Base-by-base conservation (phyloP, 2,797 vertebrate species). In the Rhincodon typus region DNA sequence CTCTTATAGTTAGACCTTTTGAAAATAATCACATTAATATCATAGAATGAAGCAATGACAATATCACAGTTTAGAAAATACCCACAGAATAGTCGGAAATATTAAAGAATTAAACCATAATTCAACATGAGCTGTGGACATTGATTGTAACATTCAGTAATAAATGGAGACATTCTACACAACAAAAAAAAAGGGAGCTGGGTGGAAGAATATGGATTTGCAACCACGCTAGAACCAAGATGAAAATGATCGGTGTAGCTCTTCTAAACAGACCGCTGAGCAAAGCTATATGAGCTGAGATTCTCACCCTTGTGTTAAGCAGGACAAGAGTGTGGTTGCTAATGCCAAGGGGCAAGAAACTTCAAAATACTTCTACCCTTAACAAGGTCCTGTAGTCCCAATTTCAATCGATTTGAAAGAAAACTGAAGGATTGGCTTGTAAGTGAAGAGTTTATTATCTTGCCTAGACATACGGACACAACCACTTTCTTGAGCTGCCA, bases 141-240 rank as follows among this genome's bases (percentile, higher is more conserved):
- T 19, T 93, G 21, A 66, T 42, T 69, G 66, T 23, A 93, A 69
- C 90, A 93, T 69, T 93, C 62, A 93, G 69, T 42, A 42, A 93
- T 93, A 93, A 93, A 93, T 93, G 90, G 90, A 93, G 62, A 42
- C 21, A 93, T 25, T 84, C 62, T 23, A 91, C 62, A 42, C 53
- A 23, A 42, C 34, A n/a, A 67, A 21, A 67, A 67, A 66, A 17
- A 42, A 8, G 34, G 38, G n/a, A 93, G 57, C 3, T 6, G 90
- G 90, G 46, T 25, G 7, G 62, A 69, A 53, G 70, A n/a, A 77
- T 19, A 34, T 69, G 66, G 42, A 1, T 74, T 50, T 94, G 42
- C 42, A 27, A 70, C 38, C 21, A 46, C 46, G 21, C n/a, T 72
- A n/a, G 10, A 42, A 46, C 66, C 69, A 42, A 69, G 69, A 77